These are phyloP conservation scores for Eupithecia centaureata DNA, from an alignment of 2,888 invertebrate genomes.

Conservation along the genomic window DNA sequence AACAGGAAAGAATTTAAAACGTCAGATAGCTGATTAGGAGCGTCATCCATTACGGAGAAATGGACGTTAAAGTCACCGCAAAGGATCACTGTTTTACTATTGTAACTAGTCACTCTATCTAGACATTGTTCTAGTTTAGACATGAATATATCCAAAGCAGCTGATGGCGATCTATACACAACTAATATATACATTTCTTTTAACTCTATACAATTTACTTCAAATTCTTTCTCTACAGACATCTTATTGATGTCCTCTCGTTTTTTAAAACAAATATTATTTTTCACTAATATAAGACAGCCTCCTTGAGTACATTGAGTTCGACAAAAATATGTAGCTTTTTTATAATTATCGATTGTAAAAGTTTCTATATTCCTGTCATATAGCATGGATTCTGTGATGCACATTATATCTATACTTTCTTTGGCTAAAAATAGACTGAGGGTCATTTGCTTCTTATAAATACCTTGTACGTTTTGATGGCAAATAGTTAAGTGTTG, in stretches of 20 bases:
- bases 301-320: background rate
- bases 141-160: background rate
- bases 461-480: background rate
- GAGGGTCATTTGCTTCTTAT: background rate
- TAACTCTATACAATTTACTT: background rate
- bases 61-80: conserved; percentile 2
- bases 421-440: background rate
- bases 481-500: background rate
- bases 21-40: background rate
- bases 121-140: background rate
- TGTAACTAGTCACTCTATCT: background rate
- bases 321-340: background rate
- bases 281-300: background rate
- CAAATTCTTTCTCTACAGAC: background rate
- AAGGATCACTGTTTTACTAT: background rate
- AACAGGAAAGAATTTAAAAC: background rate
- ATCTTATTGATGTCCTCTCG: background rate
- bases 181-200: background rate
- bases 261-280: background rate
- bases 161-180: background rate
- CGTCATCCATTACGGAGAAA: background rate
- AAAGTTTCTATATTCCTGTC: background rate
- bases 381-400: background rate
- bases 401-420: conserved; percentile 2
- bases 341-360: background rate